Conservation (phyloP, 1,140 invertebrate genomes). For the Drepana arcuata region DNA sequence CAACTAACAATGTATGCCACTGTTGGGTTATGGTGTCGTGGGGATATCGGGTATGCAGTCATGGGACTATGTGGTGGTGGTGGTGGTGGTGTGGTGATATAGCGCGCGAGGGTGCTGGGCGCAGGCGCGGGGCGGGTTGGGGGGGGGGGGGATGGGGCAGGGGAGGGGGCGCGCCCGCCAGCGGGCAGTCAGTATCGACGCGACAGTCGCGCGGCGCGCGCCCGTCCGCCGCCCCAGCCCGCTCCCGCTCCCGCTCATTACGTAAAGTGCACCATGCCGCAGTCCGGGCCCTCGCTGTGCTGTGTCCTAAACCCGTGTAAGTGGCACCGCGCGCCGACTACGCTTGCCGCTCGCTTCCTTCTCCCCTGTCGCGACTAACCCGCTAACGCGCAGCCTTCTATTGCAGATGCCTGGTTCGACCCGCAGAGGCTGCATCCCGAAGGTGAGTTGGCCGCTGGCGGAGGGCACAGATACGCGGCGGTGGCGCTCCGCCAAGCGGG, state of each 20-base stretch:
- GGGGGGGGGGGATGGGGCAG: conserved; percentile 11
- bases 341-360: conserved; percentile 44
- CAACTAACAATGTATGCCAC: no score
- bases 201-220: conserved; percentile 60
- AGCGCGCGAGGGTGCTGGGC: conserved; percentile 8
- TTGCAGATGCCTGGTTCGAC: conserved; percentile 93
- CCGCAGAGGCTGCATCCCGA: conserved; percentile 88
- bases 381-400: conserved; percentile 71
- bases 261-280: conserved; percentile 62
- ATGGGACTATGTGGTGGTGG: no score
- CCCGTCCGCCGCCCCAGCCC: conserved; percentile 38
- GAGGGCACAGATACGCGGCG: conserved; percentile 35
- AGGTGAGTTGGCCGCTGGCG: conserved; percentile 77
- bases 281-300: conserved; percentile 57
- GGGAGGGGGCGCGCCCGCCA: conserved; percentile 31
- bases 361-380: conserved; percentile 64
- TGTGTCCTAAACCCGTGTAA: conserved; percentile 61
- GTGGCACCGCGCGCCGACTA: conserved; percentile 35
- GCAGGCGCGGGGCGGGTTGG: conserved; percentile 14
- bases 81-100: no score
- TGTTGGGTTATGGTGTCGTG: no score
- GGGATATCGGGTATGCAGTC: no score
- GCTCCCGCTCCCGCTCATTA: conserved; percentile 40
- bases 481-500: conserved; percentile 26
- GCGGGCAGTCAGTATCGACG: conserved; percentile 59